Evolutionary conservation across 2,113 vertebrate genomes (phyloP).

Genomic region (Thamnophis sirtalis): DNA sequence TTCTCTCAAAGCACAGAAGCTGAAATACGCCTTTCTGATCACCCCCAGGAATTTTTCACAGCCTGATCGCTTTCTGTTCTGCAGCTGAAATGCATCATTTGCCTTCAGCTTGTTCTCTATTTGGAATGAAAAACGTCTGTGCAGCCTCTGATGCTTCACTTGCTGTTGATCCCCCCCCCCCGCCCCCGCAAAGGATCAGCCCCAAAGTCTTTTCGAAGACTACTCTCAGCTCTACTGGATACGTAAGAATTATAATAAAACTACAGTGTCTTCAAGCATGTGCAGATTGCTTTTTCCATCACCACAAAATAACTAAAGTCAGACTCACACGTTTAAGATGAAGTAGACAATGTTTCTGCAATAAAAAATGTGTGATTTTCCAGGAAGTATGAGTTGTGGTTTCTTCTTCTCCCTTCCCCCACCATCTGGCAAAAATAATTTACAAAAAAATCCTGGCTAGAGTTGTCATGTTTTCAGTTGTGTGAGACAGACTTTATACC

Average conservation of each 20-base stretch:
- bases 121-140: not conserved
- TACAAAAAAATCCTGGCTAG: not conserved
- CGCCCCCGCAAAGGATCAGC: not conserved
- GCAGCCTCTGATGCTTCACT: not conserved
- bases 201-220: not conserved
- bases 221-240: not conserved
- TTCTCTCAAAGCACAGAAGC: not conserved
- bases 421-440: not conserved
- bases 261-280: not conserved
- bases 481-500: not conserved
- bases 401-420: not conserved
- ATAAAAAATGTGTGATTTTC: not conserved
- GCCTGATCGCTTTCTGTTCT: not conserved
- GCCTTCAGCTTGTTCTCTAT: not conserved
- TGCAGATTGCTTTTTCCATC: not conserved
- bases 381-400: not conserved
- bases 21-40: not conserved
- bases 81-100: not conserved
- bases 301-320: not conserved
- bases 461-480: not conserved
- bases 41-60: not conserved
- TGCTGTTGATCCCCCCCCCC: not conserved
- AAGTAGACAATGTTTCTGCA: not conserved
- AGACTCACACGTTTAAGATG: not conserved
- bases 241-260: not conserved